These are phyloP conservation scores for Dolichallabes microphthalmus DNA, from an alignment of 2,113 vertebrate genomes.

Conservation along the genomic window DNA sequence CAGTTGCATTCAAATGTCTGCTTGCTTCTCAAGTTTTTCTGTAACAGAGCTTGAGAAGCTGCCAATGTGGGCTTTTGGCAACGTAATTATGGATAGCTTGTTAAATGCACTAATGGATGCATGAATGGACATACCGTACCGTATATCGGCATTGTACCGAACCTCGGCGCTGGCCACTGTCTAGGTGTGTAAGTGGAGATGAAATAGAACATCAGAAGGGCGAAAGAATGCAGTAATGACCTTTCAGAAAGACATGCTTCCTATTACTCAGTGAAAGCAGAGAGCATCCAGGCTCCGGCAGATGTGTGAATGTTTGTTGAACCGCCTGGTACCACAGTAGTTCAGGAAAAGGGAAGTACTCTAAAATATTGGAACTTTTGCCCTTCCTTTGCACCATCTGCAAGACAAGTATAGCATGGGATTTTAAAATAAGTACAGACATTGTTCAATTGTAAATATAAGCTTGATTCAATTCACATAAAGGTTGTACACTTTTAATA, in stretches of 20 bases:
- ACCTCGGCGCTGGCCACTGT: slow-evolving; percentile 28
- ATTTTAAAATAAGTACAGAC: background rate
- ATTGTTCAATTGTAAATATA: background rate
- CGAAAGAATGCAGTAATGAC: background rate
- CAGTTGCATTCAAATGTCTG: slow-evolving; percentile 24
- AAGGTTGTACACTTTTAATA: background rate
- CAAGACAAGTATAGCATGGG: background rate
- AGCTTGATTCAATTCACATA: background rate
- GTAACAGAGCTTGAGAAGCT: slow-evolving; percentile 36
- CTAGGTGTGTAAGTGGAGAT: background rate
- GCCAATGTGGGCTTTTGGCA: slow-evolving; percentile 38
- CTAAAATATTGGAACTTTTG: background rate
- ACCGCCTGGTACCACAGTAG: slow-evolving; percentile 12
- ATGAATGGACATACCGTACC: slow-evolving; percentile 45
- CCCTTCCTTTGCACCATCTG: background rate
- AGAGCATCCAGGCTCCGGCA: background rate
- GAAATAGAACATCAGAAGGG: background rate
- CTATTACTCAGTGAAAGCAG: slow-evolving; percentile 4
- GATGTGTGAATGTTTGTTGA: slow-evolving; percentile 3
- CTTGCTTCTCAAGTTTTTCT: slow-evolving; percentile 43
- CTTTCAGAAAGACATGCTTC: background rate
- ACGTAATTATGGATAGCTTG: slow-evolving; percentile 25
- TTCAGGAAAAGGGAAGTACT: slow-evolving; percentile 25
- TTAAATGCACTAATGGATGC: slow-evolving; percentile 25
- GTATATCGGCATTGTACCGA: slow-evolving; percentile 27